Evolutionary conservation across 1,140 invertebrate genomes (phyloP).

Genomic region (Diabrotica undecimpunctata): DNA sequence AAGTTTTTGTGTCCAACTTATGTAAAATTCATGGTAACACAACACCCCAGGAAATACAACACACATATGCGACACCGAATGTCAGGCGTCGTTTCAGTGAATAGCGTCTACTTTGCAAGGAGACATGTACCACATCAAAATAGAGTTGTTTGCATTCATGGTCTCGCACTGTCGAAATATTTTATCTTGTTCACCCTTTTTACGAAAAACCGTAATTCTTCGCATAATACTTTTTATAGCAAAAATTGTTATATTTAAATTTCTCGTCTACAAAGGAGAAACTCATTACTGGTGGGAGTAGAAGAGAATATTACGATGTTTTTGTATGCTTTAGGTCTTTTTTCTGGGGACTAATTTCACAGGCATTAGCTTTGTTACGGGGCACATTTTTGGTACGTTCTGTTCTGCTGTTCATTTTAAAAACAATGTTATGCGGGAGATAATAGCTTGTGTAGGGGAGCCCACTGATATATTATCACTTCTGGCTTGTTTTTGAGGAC

Average conservation of each 20-base stretch:
- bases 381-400: no score
- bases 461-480: no score
- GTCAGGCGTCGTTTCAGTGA: slow-evolving; percentile 8
- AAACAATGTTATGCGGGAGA: no score
- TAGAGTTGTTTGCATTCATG: slow-evolving; percentile 16
- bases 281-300: slow-evolving; percentile 12
- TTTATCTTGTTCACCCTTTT: slow-evolving; percentile 14
- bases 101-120: slow-evolving; percentile 17
- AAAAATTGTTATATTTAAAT: slow-evolving; percentile 11
- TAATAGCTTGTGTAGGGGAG: no score
- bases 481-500: no score
- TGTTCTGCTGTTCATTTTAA: no score
- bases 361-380: not conserved
- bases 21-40: slow-evolving; percentile 16
- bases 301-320: slow-evolving; percentile 3
- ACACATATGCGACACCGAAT: slow-evolving; percentile 6
- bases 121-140: slow-evolving; percentile 20
- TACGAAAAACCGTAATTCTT: not conserved
- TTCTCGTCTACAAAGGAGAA: slow-evolving; percentile 4
- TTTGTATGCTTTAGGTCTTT: slow-evolving; percentile 8
- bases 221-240: slow-evolving; percentile 1
- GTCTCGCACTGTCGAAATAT: slow-evolving; percentile 10
- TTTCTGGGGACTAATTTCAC: not conserved
- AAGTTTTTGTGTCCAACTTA: slow-evolving; percentile 2
- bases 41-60: slow-evolving; percentile 14